Evolutionary conservation across 1,140 invertebrate genomes (phyloP), one percentile per base, ranked within the genome.

Genomic region (Magallana ariakensis): DNA sequence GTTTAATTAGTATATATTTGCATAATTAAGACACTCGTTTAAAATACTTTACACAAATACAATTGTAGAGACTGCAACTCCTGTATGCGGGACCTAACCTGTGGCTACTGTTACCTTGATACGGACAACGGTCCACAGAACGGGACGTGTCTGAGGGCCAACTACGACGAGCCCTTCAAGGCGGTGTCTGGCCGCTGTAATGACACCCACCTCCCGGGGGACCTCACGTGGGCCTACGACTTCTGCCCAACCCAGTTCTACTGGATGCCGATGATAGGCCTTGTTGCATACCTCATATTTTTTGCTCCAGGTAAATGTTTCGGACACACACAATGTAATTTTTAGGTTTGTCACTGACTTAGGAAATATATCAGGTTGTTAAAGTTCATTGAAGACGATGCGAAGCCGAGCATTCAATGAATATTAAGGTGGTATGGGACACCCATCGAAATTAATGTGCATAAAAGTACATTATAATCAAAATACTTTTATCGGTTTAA

Each of bases 211-310:
- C 80, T 90, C 26, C 89, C 87, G 13, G 92, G 89, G 55, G 87
- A 62, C 75, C 87, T 92, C 19, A 93, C 90, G 5, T 95, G 95
- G 95, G 94, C 95, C 5, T 93, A 93, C 85, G 94, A 95, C 81
- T 96, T 94, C 91, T 96, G 96, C 91, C 96, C 96, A 0, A 94
- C 95, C 13, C 56, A 91, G 11, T 95, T 95, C 88, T 92, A 94
- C 1, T 96, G 95, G 95, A 93, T 96, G 90, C 94, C 95, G 3
- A 94, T 96, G 86, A 87, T 95, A 26, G 96, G 95, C n/a, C 91
- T 96, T 22, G 92, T 95, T 53, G 84, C 95, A 10, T 96, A 96
- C 89, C 92, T 96, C 33, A 91, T 96, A 60, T 96, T 94, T 84
- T 96, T 96, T 93, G 95, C 95, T 80, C 95, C 95, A 90, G 95